phyloP scores from a whole-genome alignment of 2,113 vertebrate species.

The Acanthochromis polyacanthus region DNA sequence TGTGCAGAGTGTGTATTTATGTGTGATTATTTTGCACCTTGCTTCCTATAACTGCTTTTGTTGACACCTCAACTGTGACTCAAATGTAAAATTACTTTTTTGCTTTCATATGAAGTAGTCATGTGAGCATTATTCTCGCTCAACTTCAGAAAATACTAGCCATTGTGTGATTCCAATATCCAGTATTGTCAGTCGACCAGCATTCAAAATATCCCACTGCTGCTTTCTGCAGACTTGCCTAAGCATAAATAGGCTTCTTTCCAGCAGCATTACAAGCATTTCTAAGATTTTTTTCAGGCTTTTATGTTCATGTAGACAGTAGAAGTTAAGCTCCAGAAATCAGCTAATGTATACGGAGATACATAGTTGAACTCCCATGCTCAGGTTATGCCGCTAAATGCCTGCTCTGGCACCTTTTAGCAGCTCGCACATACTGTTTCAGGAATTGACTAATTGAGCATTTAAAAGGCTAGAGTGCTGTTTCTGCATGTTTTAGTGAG shows the following conservation, averaged over 20 bases:
- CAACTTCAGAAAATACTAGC: neutral
- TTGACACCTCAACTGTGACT: neutral
- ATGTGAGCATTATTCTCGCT: neutral
- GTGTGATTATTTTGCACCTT: neutral
- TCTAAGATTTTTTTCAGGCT: neutral
- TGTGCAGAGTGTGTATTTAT: neutral
- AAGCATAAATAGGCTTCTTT: conserved; percentile 1
- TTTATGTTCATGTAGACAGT: conserved; percentile 11
- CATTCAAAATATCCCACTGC: neutral
- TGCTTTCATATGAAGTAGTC: neutral
- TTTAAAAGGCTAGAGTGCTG: conserved; percentile 36
- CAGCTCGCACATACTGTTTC: conserved; percentile 15
- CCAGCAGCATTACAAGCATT: neutral
- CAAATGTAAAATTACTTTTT: neutral
- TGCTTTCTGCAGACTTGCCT: conserved; percentile 1
- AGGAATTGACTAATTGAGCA: conserved; percentile 42
- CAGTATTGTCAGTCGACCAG: neutral
- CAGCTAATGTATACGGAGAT: conserved; percentile 46
- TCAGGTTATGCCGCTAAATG: conserved; percentile 49
- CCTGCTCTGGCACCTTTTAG: conserved; percentile 16
- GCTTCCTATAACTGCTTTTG: neutral
- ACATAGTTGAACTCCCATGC: conserved; percentile 38
- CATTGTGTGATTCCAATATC: conserved; percentile 11
- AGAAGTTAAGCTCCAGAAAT: conserved; percentile 19
- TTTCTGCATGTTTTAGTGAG: conserved; percentile 34